These are phyloP conservation scores for Sander vitreus DNA, from an alignment of 2,113 vertebrate genomes.

Conservation along the genomic window DNA sequence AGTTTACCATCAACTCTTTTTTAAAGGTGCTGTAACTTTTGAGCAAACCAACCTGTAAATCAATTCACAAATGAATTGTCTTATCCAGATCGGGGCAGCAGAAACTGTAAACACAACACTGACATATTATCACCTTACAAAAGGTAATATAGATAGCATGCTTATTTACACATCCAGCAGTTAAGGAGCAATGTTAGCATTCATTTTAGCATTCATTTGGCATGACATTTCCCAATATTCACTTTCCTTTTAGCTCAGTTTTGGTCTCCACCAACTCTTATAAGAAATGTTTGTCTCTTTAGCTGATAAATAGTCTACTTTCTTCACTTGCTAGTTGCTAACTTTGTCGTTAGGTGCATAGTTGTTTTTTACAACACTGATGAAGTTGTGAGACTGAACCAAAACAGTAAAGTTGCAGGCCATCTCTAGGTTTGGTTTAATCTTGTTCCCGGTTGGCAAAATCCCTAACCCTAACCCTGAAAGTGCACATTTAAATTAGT, in stretches of 20 bases:
- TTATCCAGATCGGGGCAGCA: neutral
- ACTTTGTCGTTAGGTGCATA: neutral
- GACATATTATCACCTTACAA: too few relatives aligned
- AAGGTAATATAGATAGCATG: neutral
- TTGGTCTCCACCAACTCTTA: neutral
- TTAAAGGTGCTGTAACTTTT: neutral
- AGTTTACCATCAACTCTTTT: too few relatives aligned
- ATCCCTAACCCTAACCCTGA: too few relatives aligned
- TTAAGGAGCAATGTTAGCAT: neutral
- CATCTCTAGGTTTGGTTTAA: too few relatives aligned
- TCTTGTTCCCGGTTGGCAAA: too few relatives aligned
- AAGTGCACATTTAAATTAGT: too few relatives aligned
- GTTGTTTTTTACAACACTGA: too few relatives aligned
- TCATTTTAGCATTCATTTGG: neutral
- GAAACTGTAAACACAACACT: too few relatives aligned
- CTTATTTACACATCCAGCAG: neutral
- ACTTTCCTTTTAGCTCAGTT: neutral
- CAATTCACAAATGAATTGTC: neutral
- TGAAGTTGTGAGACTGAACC: too few relatives aligned
- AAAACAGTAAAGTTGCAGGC: too few relatives aligned
- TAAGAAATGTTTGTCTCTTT: neutral
- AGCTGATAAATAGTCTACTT: neutral
- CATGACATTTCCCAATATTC: too few relatives aligned
- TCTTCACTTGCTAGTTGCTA: neutral
- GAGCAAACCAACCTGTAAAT: too few relatives aligned